Evolutionary conservation across 1,140 invertebrate species (phyloP), one percentile per base, ranked within the genome.

Genomic region (Gryllus bimaculatus): DNA sequence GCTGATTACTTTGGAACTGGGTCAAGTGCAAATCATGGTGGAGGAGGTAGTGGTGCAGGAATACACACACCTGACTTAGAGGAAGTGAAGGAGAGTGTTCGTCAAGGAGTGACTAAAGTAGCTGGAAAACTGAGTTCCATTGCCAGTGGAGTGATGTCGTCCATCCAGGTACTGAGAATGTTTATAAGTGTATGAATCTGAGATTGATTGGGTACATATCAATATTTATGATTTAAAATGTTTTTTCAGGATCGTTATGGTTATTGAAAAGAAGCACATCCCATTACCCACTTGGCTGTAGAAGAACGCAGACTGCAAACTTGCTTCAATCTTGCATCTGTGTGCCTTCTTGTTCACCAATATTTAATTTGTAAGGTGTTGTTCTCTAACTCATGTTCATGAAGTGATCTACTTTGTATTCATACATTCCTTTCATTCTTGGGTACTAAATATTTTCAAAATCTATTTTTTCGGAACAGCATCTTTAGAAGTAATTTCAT

Each of bases 1-100:
- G 93, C 95, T 2, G 97, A 99, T 85, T 96, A 96, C 84, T 99
- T 99, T 88, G 95, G 95, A 47, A 90, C 89, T 81, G 88, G 86
- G 18, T 81, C 81, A 80, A 85, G 81, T 83, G 82, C 81, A 84
- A 84, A 80, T 84, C 80, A 84, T 82, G 78, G 83, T 80, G 84
- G 84, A 39, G 74, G 75, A 39, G 12, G 81, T 83, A 81, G 82
- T 77, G 78, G 75, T 15, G 79, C 77, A 81, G 83, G 74, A 48
- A 66, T 80, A n/a, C 84, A 88, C 85, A 88, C 92, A 13, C 93
- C 94, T 5, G 90, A 96, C 85, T 89, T 99, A 76, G 95, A 98
- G 81, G 97, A 99, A 84, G 96, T 99, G 0, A 95, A 95, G 85
- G 98, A 99, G 87, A 96, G 96, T 82, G 96, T 99, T 8, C 92